A percentile compares a stretch with the other conserved stretches of the same genome.
phyloP scores from a whole-genome alignment of 2,888 invertebrate genomes.

The Drosophila demipolita region DNA sequence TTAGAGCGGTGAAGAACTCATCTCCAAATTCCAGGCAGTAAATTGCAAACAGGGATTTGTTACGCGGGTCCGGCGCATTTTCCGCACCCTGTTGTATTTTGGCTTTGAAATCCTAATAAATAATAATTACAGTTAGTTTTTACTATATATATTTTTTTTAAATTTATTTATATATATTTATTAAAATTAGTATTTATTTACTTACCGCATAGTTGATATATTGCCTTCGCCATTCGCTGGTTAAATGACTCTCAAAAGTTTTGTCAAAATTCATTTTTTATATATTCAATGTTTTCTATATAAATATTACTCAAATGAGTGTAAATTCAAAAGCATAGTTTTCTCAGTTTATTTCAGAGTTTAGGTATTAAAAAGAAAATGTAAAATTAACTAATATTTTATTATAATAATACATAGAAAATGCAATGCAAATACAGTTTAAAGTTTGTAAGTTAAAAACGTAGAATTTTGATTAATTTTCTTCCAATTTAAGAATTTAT shows the following conservation, averaged over 20 bases:
- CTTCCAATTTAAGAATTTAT: not conserved
- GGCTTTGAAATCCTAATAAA: conserved; percentile 90
- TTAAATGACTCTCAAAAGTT: conserved; percentile 97
- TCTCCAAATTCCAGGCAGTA: conserved; percentile 90
- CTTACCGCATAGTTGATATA: conserved; percentile 92
- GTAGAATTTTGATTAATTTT: not conserved
- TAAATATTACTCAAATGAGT: not conserved
- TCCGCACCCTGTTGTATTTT: conserved; percentile 94
- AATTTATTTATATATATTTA: not conserved
- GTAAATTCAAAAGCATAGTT: not conserved
- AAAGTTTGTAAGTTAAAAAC: no score
- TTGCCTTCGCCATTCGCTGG: conserved; percentile 99
- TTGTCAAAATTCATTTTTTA: conserved; percentile 98
- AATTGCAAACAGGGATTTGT: conserved; percentile 85
- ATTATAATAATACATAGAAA: not conserved
- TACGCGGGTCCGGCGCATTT: conserved; percentile 88
- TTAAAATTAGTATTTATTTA: not conserved
- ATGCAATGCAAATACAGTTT: no score
- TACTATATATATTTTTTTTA: not conserved
- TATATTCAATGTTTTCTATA: not conserved
- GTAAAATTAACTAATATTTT: not conserved
- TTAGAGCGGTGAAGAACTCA: conserved; percentile 95
- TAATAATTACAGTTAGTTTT: not conserved
- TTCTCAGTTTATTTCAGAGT: not conserved
- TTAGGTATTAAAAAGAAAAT: not conserved